A percentile compares a stretch with the other conserved stretches of the same genome.
phyloP scores from a whole-genome alignment of 2,113 vertebrate genomes.

The Marmota flaviventris region DNA sequence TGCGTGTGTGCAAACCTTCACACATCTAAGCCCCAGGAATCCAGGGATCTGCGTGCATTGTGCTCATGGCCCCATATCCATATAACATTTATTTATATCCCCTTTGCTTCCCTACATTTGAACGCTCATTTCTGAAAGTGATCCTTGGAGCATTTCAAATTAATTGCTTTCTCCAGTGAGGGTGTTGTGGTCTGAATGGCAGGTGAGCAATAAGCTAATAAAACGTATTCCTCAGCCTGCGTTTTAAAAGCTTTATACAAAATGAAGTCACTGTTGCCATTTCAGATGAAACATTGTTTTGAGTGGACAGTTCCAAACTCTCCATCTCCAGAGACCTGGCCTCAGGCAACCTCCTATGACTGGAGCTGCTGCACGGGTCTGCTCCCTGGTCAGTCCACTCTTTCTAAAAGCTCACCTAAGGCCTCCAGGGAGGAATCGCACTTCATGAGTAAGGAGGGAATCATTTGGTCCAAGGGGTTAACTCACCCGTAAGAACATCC shows the following conservation, averaged over 20 bases:
- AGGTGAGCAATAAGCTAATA: slow-evolving; percentile 77
- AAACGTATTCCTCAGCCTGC: slow-evolving; percentile 63
- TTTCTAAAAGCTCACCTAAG: neutral
- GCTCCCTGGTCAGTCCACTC: neutral
- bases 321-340: neutral
- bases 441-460: neutral
- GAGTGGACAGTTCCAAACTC: neutral
- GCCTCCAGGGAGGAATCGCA: neutral
- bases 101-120: neutral
- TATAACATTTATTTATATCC: slow-evolving; percentile 10
- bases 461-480: fast-evolving
- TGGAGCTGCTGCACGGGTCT: no score
- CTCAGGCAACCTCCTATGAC: neutral
- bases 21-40: fast-evolving
- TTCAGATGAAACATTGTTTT: slow-evolving; percentile 69
- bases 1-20: fast-evolving
- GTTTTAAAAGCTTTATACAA: slow-evolving; percentile 75
- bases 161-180: slow-evolving; percentile 68
- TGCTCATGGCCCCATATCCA: fast-evolving
- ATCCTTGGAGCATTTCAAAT: slow-evolving; percentile 57
- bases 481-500: neutral
- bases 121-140: slow-evolving; percentile 71
- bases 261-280: slow-evolving; percentile 75
- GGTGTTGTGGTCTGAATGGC: slow-evolving; percentile 62
- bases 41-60: fast-evolving